phyloP scores from a whole-genome alignment of 2,797 vertebrate species.

The Prionace glauca region DNA sequence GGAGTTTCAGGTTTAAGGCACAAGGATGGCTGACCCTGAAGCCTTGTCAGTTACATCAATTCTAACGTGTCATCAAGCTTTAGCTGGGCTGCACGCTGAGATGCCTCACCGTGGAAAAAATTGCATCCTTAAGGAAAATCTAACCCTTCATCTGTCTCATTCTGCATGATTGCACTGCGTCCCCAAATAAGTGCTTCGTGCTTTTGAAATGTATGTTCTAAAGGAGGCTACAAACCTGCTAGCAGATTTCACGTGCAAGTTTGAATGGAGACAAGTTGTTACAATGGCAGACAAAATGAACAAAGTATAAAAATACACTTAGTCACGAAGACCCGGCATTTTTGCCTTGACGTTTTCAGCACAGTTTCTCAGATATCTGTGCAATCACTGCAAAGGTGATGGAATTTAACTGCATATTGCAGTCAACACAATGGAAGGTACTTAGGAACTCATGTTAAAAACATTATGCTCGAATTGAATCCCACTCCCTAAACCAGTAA shows the following conservation, averaged over 20 bases:
- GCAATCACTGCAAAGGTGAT: neutral
- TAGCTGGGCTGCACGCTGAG: neutral
- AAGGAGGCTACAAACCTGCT: neutral
- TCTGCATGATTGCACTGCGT: neutral
- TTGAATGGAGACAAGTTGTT: neutral
- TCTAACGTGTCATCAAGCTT: neutral
- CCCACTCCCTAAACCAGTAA: neutral
- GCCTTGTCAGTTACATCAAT: neutral
- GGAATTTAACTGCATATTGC: neutral
- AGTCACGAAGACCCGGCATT: neutral
- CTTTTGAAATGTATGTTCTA: neutral
- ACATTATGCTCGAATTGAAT: neutral
- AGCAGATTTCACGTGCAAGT: neutral
- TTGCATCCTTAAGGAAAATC: neutral
- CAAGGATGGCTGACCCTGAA: neutral
- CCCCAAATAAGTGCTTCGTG: neutral
- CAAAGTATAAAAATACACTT: neutral
- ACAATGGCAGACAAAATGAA: neutral
- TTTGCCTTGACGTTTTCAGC: neutral
- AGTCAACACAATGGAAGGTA: neutral
- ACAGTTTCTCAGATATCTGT: neutral
- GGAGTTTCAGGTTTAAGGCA: neutral
- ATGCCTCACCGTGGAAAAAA: neutral
- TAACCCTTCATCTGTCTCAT: neutral
- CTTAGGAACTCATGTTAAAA: neutral